These are phyloP conservation scores for Polypterus bichir DNA, from an alignment of 2,113 vertebrate species.

Conservation along the genomic window DNA sequence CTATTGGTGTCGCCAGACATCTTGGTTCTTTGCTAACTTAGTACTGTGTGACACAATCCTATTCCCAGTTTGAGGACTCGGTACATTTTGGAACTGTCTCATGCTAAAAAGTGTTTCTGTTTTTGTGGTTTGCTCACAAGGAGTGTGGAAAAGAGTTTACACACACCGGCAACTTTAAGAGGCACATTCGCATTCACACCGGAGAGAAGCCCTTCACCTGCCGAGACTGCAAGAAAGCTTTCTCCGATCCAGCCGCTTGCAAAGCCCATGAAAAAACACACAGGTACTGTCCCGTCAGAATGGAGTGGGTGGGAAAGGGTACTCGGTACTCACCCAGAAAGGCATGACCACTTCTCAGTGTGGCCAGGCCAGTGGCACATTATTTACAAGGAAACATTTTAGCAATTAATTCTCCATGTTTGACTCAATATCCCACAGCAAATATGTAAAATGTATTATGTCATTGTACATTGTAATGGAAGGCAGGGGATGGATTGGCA, in stretches of 20 bases:
- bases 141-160: constrained; percentile 95
- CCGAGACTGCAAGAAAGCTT: constrained; percentile 85
- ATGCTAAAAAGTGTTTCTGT: neutral
- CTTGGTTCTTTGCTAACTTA: too few species aligned
- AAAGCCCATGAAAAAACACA: constrained; percentile 97
- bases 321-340: neutral
- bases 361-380: too few species aligned
- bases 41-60: too few species aligned
- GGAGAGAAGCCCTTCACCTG: constrained; percentile 93
- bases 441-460: too few species aligned
- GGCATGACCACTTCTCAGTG: neutral
- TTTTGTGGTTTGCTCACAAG: constrained; percentile 32
- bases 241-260: constrained; percentile 87
- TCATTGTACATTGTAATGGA: too few species aligned
- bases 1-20: too few species aligned
- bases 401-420: neutral
- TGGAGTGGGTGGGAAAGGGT: neutral
- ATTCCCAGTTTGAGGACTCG: too few species aligned
- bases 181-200: constrained; percentile 93
- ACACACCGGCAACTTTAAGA: constrained; percentile 90
- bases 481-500: too few species aligned
- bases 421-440: too few species aligned
- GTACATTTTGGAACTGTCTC: too few species aligned
- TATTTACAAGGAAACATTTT: neutral
- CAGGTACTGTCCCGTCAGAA: constrained; percentile 44